These are phyloP conservation scores for Fregata magnificens DNA, from an alignment of 2,113 vertebrate genomes.

Conservation along the genomic window DNA sequence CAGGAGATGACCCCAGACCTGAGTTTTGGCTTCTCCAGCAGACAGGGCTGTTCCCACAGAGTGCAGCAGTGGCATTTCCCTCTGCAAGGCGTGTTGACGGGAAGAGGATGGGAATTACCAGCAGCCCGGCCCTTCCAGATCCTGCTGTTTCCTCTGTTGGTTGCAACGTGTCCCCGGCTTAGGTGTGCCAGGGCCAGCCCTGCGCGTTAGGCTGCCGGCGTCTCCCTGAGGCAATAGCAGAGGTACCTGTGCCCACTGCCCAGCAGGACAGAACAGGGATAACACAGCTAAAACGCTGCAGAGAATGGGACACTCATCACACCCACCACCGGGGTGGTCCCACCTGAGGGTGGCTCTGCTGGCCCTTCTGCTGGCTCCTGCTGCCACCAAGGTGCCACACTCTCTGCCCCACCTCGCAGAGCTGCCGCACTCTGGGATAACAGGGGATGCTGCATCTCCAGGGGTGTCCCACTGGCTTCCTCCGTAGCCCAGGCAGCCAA, in stretches of 20 bases:
- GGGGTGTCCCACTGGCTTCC: neutral
- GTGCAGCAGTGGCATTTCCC: neutral
- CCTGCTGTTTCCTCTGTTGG: neutral
- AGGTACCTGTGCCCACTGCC: neutral
- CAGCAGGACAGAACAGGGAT: rapidly evolving
- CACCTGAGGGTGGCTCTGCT: neutral
- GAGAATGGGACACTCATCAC: neutral
- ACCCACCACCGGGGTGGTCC: neutral
- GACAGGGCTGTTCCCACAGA: neutral
- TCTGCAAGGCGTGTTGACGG: neutral
- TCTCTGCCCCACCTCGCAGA: neutral
- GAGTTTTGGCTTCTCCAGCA: neutral
- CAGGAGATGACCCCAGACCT: neutral
- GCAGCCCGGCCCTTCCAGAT: neutral
- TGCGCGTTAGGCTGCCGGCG: rapidly evolving
- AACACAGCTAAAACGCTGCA: neutral
- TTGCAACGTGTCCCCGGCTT: neutral
- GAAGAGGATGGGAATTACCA: neutral
- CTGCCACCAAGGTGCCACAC: neutral
- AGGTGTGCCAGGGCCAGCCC: neutral
- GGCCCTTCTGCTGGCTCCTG: neutral
- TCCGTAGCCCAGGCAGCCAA: neutral
- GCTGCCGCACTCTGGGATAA: neutral
- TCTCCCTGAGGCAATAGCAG: neutral
- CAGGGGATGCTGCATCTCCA: neutral